These are phyloP conservation scores for Erythrocercus mccallii DNA, from an alignment of 2,113 vertebrate species.

Conservation along the genomic window DNA sequence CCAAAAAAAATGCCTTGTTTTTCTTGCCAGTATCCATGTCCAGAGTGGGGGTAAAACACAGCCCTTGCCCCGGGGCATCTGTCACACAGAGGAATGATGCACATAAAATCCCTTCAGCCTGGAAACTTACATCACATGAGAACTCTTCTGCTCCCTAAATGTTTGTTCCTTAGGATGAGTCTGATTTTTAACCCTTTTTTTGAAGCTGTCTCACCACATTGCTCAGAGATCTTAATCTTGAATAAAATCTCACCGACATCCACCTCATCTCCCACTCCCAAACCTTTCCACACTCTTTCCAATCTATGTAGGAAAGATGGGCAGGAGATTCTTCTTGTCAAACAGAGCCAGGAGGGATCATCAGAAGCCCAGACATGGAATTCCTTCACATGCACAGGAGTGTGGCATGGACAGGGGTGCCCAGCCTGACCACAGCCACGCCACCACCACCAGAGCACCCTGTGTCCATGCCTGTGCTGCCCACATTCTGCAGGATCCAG, in stretches of 20 bases:
- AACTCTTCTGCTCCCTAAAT: background rate
- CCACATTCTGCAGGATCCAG: background rate
- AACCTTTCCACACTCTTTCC: background rate
- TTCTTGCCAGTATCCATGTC: constrained; percentile 24
- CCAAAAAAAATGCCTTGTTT: constrained; percentile 51
- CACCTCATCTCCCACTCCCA: background rate
- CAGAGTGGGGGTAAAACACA: background rate
- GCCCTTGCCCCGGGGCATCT: background rate
- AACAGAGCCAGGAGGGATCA: background rate
- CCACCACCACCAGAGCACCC: background rate
- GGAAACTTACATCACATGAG: background rate
- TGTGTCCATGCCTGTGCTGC: rapidly evolving
- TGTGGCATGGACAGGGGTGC: rapidly evolving
- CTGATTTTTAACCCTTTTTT: background rate
- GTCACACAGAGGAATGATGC: background rate
- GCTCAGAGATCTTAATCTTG: background rate
- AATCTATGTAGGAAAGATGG: background rate
- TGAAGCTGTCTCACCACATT: background rate
- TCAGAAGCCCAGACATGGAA: background rate
- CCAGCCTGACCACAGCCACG: background rate
- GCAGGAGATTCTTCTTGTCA: background rate
- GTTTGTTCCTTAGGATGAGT: background rate
- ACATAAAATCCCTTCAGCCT: background rate
- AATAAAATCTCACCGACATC: background rate
- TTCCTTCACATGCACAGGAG: background rate